Conservation (phyloP, 1,140 invertebrate species). For the Neodiprion pinetum region DNA sequence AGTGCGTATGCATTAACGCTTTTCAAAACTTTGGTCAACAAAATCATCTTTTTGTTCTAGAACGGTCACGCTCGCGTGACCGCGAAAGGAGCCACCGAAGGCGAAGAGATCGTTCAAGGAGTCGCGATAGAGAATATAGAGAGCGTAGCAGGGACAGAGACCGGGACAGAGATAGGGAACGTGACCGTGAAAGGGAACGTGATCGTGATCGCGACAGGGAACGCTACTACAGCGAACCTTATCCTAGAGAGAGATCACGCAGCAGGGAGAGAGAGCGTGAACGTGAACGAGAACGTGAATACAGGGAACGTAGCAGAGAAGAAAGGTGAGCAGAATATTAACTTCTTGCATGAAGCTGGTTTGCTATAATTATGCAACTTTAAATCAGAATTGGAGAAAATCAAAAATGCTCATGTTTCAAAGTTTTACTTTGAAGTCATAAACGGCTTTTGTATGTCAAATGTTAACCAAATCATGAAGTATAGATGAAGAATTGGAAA, state of each 20-base stretch:
- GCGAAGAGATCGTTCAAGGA: constrained; percentile 79
- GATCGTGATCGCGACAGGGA: constrained; percentile 65
- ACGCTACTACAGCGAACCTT: constrained; percentile 59
- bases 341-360: constrained; percentile 13
- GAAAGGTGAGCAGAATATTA: constrained; percentile 68
- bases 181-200: constrained; percentile 70
- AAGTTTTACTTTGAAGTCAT: not conserved
- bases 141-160: constrained; percentile 78
- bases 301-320: constrained; percentile 72
- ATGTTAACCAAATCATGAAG: no score
- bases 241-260: constrained; percentile 66
- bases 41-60: constrained; percentile 45
- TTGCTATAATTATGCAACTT: constrained; percentile 12
- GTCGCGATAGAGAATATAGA: constrained; percentile 77
- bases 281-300: constrained; percentile 72
- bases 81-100: constrained; percentile 73
- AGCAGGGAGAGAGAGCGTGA: constrained; percentile 75
- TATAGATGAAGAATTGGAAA: no score
- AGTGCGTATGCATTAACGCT: not conserved
- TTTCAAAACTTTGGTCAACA: not conserved
- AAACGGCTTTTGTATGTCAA: no score
- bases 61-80: constrained; percentile 80
- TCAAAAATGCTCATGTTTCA: constrained; percentile 20
- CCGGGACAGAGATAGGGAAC: constrained; percentile 66
- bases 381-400: not conserved